phyloP scores from a whole-genome alignment of 2,113 vertebrate genomes.

The Limnothrissa miodon region DNA sequence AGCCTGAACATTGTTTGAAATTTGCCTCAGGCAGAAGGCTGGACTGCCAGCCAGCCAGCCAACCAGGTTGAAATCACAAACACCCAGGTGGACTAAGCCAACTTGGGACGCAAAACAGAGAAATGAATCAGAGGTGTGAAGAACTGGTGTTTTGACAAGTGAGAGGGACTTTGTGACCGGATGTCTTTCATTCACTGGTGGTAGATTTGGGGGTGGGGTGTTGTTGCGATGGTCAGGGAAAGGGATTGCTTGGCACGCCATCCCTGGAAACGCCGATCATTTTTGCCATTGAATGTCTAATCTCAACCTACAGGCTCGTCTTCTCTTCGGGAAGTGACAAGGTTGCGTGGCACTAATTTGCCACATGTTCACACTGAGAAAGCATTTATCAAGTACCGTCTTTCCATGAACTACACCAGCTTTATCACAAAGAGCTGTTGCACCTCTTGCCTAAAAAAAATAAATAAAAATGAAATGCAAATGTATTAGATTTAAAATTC shows the following conservation, averaged over 20 bases:
- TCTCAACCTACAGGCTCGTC: not conserved
- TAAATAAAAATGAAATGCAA: not conserved
- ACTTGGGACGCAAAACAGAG: not conserved
- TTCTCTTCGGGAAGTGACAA: not conserved
- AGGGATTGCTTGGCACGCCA: not conserved
- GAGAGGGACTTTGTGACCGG: not conserved
- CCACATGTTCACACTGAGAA: not conserved
- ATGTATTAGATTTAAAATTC: not conserved
- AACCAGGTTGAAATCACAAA: not conserved
- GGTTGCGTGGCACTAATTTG: not conserved
- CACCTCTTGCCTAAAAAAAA: not conserved
- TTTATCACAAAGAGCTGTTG: not conserved
- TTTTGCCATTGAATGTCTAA: not conserved
- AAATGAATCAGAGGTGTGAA: not conserved
- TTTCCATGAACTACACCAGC: not conserved
- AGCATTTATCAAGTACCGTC: not conserved
- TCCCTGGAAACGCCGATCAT: not conserved
- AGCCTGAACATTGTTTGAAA: not conserved
- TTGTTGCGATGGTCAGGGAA: not conserved
- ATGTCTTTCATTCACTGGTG: not conserved
- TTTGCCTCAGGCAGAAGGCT: not conserved
- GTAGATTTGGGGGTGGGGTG: not conserved
- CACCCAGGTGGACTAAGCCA: not conserved
- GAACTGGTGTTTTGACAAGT: not conserved
- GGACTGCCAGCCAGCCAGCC: not conserved